A percentile compares a stretch with the other conserved stretches of the same genome.
phyloP scores from a whole-genome alignment of 2,888 invertebrate species.

The Vanessa cardui region DNA sequence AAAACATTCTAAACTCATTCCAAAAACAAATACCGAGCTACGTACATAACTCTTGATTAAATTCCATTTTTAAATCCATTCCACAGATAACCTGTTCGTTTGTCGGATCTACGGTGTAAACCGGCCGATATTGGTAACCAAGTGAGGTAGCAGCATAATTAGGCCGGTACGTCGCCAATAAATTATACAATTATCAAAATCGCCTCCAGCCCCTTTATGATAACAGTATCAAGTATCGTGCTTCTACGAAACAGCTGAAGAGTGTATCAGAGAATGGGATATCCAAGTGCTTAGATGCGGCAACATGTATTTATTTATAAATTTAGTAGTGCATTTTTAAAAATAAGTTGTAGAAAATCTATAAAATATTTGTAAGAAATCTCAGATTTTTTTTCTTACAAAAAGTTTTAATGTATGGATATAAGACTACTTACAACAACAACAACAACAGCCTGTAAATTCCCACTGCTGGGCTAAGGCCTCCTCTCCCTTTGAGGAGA shows the following conservation, averaged over 20 bases:
- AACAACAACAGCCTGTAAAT: too few species aligned
- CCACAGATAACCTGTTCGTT: slow-evolving; percentile 5
- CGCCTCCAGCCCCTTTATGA: slow-evolving; percentile 41
- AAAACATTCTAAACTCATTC: slow-evolving; percentile 3
- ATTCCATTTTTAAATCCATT: slow-evolving; percentile 11
- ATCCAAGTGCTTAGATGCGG: slow-evolving; percentile 14
- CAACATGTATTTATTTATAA: slow-evolving; percentile 17
- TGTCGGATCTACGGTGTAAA: slow-evolving; percentile 8
- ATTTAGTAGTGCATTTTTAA: not conserved
- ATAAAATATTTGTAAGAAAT: too few species aligned
- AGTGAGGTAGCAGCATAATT: slow-evolving; percentile 45
- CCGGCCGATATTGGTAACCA: slow-evolving; percentile 20
- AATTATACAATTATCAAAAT: slow-evolving; percentile 49
- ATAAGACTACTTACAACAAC: too few species aligned
- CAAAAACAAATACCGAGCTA: slow-evolving; percentile 3
- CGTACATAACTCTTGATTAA: not conserved
- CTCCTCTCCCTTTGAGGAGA: too few species aligned
- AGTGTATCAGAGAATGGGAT: slow-evolving; percentile 4
- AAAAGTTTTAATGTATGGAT: too few species aligned
- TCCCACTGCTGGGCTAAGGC: too few species aligned
- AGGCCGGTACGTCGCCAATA: slow-evolving; percentile 40
- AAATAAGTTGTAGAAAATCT: too few species aligned
- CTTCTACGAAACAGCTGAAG: slow-evolving; percentile 57
- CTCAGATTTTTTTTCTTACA: too few species aligned
- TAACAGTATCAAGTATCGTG: slow-evolving; percentile 50